Evolutionary conservation across 2,797 vertebrate genomes (phyloP).

Genomic region (Myotis myotis): DNA sequence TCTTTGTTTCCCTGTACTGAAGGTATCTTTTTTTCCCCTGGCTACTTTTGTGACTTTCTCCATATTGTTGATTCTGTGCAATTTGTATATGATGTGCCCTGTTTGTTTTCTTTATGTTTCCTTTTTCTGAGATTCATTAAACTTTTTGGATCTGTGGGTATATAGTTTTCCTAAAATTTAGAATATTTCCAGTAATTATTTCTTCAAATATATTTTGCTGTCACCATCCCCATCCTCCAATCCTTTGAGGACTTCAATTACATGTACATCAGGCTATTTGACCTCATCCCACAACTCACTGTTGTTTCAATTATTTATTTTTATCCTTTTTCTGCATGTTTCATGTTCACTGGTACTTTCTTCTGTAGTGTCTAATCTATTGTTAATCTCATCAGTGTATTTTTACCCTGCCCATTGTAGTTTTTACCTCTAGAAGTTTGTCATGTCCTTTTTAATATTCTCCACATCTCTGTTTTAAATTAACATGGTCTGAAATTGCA

Average conservation of each 20-base stretch:
- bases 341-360: constrained; percentile 37
- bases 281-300: not conserved
- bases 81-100: not conserved
- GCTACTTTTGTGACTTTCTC: not conserved
- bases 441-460: not conserved
- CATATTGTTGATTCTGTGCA: not conserved
- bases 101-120: not conserved
- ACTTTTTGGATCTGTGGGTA: not conserved
- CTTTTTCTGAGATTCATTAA: not conserved
- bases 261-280: not conserved
- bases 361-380: not conserved
- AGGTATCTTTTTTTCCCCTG: not conserved
- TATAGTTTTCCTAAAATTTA: constrained; percentile 13
- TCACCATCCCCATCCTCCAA: not conserved
- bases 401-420: not conserved
- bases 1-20: not conserved
- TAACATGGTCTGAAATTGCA: constrained; percentile 7
- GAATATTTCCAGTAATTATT: not conserved
- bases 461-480: not conserved
- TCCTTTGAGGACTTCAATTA: not conserved
- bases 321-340: not conserved
- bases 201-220: not conserved
- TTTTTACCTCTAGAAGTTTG: not conserved
- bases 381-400: not conserved
- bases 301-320: not conserved